Percentiles rank a stretch among this genome's conserved stretches.
Evolutionary conservation across 2,888 invertebrate species (phyloP).

Genomic region (Melinaea menophilus): DNA sequence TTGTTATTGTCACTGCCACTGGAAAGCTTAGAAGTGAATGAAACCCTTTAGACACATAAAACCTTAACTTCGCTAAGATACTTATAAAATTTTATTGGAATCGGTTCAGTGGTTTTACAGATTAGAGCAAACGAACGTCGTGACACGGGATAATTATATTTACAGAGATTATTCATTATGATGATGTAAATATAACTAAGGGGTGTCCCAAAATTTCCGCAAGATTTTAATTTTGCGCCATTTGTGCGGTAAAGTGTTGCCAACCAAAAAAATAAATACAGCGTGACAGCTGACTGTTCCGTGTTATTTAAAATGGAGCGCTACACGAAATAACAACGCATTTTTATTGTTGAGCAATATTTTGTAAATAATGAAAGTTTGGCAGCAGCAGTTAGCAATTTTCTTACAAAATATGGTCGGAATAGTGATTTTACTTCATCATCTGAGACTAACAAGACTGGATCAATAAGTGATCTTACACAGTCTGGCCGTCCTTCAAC

Average conservation of each 20-base stretch:
- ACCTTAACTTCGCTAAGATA: too few species aligned
- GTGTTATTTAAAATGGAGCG: slow-evolving; percentile 1
- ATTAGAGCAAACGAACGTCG: too few species aligned
- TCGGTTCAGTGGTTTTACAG: too few species aligned
- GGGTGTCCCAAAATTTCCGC: not conserved
- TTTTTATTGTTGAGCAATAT: slow-evolving; percentile 2
- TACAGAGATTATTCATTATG: too few species aligned
- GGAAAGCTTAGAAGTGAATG: too few species aligned
- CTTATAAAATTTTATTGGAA: too few species aligned
- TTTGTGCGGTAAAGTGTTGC: not conserved
- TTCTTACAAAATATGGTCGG: not conserved
- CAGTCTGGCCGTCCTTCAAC: slow-evolving; percentile 7
- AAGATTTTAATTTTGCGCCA: not conserved
- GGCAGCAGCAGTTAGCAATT: slow-evolving; percentile 10
- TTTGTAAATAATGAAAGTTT: slow-evolving; percentile 7
- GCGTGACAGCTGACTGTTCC: not conserved
- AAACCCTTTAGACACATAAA: too few species aligned
- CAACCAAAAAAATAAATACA: not conserved
- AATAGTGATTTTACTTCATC: not conserved
- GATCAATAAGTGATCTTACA: not conserved
- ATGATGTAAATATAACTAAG: not conserved
- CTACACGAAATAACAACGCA: slow-evolving; percentile 1
- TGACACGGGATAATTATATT: too few species aligned
- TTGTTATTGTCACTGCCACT: too few species aligned
- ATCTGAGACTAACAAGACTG: slow-evolving; percentile 4